Conservation (phyloP, 2,797 vertebrate genomes). For the Glyptemys insculpta region DNA sequence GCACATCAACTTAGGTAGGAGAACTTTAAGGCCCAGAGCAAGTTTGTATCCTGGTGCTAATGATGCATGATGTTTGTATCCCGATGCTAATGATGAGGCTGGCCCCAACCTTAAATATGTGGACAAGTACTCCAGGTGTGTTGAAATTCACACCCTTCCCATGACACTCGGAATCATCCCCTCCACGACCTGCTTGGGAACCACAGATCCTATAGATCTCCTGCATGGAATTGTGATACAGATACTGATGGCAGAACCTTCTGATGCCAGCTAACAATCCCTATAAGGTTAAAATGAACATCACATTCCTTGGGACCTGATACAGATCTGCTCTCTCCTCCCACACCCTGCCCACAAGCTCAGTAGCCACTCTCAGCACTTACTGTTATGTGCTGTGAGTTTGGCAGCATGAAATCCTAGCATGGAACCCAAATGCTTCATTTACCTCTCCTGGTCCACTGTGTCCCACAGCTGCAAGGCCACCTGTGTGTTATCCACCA, state of each 20-base stretch:
- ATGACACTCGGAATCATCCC: accelerated
- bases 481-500: conserved; percentile 81
- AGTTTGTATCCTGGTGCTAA: not conserved
- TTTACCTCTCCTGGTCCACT: conserved; percentile 89
- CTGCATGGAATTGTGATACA: not conserved
- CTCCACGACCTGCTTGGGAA: accelerated
- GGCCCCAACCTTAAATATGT: not conserved
- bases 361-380: not conserved
- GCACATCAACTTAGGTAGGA: not conserved
- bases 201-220: not conserved
- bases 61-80: not conserved
- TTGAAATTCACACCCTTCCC: not conserved
- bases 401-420: not conserved
- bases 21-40: not conserved
- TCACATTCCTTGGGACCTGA: not conserved
- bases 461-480: conserved; percentile 91
- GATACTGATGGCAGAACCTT: not conserved
- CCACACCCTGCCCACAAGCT: not conserved
- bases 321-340: not conserved
- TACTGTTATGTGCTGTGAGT: not conserved
- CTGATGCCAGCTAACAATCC: not conserved
- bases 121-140: not conserved
- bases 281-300: not conserved
- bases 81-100: too few relatives aligned
- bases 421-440: not conserved